A percentile compares a stretch with the other conserved stretches of the same genome.
These are phyloP conservation scores for Ceratina japonica DNA, from an alignment of 1,140 invertebrate species.

Conservation along the genomic window DNA sequence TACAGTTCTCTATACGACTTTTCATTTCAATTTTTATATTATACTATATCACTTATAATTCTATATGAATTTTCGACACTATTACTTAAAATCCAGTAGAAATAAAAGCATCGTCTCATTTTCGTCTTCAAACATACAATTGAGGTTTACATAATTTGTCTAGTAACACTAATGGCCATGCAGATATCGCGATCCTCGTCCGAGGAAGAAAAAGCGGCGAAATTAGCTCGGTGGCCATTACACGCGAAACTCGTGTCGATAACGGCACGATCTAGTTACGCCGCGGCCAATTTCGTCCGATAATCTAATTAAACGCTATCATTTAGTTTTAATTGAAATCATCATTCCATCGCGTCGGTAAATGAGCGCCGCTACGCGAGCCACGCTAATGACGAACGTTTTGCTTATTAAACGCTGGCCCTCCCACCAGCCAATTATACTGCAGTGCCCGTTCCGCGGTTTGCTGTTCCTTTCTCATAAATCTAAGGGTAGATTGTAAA, in stretches of 20 bases:
- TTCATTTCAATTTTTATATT: too few species aligned
- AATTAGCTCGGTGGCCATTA: neutral
- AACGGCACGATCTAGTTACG: slow-evolving; percentile 14
- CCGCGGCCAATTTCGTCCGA: neutral
- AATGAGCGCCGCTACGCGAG: neutral
- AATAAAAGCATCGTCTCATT: too few species aligned
- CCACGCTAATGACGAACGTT: slow-evolving; percentile 26
- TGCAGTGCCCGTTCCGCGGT: slow-evolving; percentile 1
- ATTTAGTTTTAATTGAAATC: slow-evolving; percentile 26
- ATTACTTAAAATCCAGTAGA: too few species aligned
- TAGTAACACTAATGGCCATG: neutral
- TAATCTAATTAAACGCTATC: slow-evolving; percentile 30
- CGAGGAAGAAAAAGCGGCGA: neutral
- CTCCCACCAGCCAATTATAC: slow-evolving; percentile 20
- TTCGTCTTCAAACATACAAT: too few species aligned
- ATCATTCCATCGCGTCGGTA: neutral
- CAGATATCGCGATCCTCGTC: neutral
- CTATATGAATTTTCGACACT: too few species aligned
- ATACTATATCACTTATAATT: too few species aligned
- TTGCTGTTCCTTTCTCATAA: slow-evolving; percentile 11
- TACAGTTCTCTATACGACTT: too few species aligned
- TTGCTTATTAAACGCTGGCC: slow-evolving; percentile 36
- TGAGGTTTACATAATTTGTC: too few species aligned
- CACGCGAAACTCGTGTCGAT: neutral
- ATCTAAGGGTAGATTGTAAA: too few species aligned